Evolutionary conservation across 2,797 vertebrate genomes (phyloP), one percentile per base, ranked within the genome.

Genomic region (Gymnocypris eckloni): DNA sequence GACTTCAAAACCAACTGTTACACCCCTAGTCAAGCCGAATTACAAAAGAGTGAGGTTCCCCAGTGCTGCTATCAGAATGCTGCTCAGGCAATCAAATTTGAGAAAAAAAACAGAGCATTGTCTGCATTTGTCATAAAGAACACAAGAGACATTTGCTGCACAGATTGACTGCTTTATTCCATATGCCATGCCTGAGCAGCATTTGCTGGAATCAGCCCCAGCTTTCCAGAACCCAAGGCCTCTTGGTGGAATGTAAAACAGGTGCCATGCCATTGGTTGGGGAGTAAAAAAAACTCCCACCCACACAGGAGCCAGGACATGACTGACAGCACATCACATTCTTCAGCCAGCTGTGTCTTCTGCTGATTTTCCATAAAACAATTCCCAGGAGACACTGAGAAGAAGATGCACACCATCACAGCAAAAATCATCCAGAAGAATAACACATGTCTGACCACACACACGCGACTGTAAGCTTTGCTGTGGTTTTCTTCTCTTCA

Each of bases 211-310:
- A 80, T 37, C 28, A 71, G 91, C 88, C 85, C 80, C 69, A 28
- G 48, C 56, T 88, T 86, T 88, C 82, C 85, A 87, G 89, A 91
- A 86, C 89, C 75, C 82, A 88, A 87, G 82, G 86, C 91, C 89
- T 86, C 87, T n/a, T 56, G 81, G 76, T 89, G 92, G 94, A 95
- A 95, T 95, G 91, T 89, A 92, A 94, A 95, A 94, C 95, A 95
- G 94, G 94, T 95, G 93, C 93, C 90, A 89, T 87, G 87, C 93
- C 93, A 93, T 93, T 92, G 93, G 90, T 91, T 92, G 90, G 86
- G 89, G 91, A 41, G 89, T 86, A 90, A 90, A 90, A 91, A 92
- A 94, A 92, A 90, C 91, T 87, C 91, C 86, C 86, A 54, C 89
- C 92, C 88, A 91, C 90, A 78, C 91, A 89, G 91, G 86, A 77